Evolutionary conservation across 1,140 invertebrate genomes (phyloP).

Genomic region (Patella vulgata): DNA sequence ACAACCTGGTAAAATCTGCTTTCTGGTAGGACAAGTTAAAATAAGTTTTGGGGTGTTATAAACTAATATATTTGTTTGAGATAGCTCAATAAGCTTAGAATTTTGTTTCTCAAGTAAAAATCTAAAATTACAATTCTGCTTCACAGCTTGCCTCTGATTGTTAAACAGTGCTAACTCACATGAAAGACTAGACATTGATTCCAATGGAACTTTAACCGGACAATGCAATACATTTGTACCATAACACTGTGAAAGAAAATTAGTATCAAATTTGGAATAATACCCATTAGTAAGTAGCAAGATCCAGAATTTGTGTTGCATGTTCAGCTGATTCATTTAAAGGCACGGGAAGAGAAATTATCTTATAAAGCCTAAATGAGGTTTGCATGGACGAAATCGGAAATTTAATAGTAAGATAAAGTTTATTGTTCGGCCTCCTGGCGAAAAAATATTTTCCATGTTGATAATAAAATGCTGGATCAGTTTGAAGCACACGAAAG

Average conservation of each 20-base stretch:
- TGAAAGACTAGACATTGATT: constrained; percentile 6
- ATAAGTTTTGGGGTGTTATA: too few species aligned
- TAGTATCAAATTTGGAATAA: constrained; percentile 1
- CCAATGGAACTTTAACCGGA: constrained; percentile 11
- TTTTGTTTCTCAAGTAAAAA: too few species aligned
- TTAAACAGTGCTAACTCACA: constrained; percentile 20
- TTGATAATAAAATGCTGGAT: constrained; percentile 6
- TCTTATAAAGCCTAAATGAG: constrained; percentile 13
- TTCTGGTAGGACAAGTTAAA: too few species aligned
- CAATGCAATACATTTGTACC: constrained; percentile 6
- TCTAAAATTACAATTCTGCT: too few species aligned
- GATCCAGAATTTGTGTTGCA: constrained; percentile 14
- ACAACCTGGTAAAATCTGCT: too few species aligned
- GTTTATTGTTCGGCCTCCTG: constrained; percentile 3
- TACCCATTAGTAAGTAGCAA: constrained; percentile 12
- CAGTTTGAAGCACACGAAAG: too few species aligned
- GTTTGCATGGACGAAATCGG: constrained; percentile 3
- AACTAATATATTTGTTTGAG: too few species aligned
- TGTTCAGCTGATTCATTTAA: constrained; percentile 6
- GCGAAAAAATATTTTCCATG: constrained; percentile 6
- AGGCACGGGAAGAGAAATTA: constrained; percentile 11
- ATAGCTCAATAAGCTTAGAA: too few species aligned
- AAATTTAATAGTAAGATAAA: constrained; percentile 10
- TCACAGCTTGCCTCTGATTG: too few species aligned
- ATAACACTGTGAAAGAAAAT: constrained; percentile 9